Percentiles rank a stretch among this genome's conserved stretches.
These are phyloP conservation scores for Pyrrhia umbra DNA, from an alignment of 2,888 invertebrate genomes.

Conservation along the genomic window DNA sequence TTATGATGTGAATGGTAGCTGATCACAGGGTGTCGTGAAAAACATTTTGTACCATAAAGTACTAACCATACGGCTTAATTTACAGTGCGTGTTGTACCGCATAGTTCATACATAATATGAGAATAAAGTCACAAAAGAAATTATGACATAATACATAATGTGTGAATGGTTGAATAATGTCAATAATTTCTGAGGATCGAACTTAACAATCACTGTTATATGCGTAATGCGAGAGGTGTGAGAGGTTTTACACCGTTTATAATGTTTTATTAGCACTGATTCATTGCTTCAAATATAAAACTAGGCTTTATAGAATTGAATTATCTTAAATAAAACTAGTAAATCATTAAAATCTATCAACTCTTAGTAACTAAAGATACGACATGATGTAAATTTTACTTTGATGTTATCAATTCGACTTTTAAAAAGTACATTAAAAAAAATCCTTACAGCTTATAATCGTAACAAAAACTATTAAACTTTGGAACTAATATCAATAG, in stretches of 20 bases:
- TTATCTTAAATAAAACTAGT: too few species aligned
- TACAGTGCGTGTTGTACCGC: slow-evolving; percentile 11
- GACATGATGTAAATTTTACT: too few species aligned
- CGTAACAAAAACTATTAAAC: too few species aligned
- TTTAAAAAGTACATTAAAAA: too few species aligned
- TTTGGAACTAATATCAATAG: slow-evolving; percentile 8
- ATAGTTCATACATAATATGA: slow-evolving; percentile 52
- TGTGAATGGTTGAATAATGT: slow-evolving; percentile 61
- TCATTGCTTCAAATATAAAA: too few species aligned
- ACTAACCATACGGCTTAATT: slow-evolving; percentile 13
- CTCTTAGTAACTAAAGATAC: too few species aligned
- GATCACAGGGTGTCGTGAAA: slow-evolving; percentile 33
- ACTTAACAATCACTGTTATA: slow-evolving; percentile 35
- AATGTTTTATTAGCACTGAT: not conserved
- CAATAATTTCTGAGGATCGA: slow-evolving; percentile 56
- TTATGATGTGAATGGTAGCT: slow-evolving; percentile 66
- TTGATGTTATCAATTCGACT: too few species aligned
- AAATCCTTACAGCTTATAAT: too few species aligned
- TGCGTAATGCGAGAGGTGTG: slow-evolving; percentile 7
- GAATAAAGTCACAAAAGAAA: slow-evolving; percentile 64
- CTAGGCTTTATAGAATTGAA: not conserved
- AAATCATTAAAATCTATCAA: too few species aligned
- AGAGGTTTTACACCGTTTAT: not conserved
- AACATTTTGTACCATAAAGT: slow-evolving; percentile 32
- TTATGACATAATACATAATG: slow-evolving; percentile 63